A percentile compares a stretch with the other conserved stretches of the same genome.
These are phyloP conservation scores for Arenicola marina DNA, from an alignment of 2,888 invertebrate genomes.

Conservation along the genomic window DNA sequence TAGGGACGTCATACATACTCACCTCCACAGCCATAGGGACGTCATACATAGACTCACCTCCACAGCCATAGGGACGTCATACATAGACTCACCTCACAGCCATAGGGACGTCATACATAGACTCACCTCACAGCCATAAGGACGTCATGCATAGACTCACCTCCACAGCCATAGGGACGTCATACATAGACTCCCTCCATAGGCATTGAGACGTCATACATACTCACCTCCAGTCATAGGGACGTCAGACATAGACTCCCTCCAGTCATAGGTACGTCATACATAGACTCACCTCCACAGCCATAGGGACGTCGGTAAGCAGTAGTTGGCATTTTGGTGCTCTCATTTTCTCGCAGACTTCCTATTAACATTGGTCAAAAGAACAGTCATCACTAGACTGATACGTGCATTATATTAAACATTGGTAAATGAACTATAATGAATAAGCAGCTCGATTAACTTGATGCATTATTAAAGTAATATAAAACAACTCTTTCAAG, in stretches of 20 bases:
- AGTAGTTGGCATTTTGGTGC: constrained; percentile 64
- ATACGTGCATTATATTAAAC: not conserved
- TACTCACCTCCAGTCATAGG: too few relatives aligned
- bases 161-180: constrained; percentile 86
- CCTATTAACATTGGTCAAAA: constrained; percentile 36
- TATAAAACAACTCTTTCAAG: too few relatives aligned
- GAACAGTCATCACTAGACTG: not conserved
- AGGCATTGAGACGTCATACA: too few relatives aligned
- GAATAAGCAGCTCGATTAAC: not conserved
- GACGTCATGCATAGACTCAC: constrained; percentile 44
- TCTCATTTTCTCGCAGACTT: constrained; percentile 73
- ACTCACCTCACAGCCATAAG: not conserved
- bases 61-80: too few relatives aligned
- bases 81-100: too few relatives aligned
- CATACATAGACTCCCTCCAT: too few relatives aligned
- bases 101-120: too few relatives aligned
- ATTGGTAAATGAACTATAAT: not conserved
- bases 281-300: constrained; percentile 69
- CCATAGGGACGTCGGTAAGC: constrained; percentile 75
- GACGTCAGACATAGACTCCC: too few relatives aligned
- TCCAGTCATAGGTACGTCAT: constrained; percentile 20
- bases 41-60: too few relatives aligned
- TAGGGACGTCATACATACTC: too few relatives aligned
- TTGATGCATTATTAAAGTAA: too few relatives aligned
- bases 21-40: too few relatives aligned